A percentile compares a stretch with the other conserved stretches of the same genome.
Evolutionary conservation across 1,140 invertebrate species (phyloP).

Genomic region (Ditylenchus dipsaci): DNA sequence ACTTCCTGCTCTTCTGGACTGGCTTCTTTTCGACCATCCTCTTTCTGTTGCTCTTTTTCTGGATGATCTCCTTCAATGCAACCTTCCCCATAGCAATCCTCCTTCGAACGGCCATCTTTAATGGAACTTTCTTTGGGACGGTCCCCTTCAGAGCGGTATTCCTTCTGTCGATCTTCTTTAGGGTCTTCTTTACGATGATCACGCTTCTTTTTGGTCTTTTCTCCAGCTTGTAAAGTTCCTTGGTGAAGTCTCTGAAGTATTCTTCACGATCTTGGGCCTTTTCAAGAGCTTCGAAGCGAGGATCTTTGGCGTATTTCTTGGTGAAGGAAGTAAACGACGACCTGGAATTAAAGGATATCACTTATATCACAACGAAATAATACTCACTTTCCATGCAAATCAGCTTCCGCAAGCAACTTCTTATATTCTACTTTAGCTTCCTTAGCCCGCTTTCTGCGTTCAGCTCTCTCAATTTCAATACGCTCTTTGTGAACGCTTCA

Average conservation of each 20-base stretch:
- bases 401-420: conserved; percentile 41
- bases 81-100: too few species aligned
- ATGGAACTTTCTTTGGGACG: too few species aligned
- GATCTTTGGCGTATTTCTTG: conserved; percentile 85
- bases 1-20: too few species aligned
- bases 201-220: conserved; percentile 81
- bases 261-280: conserved; percentile 89
- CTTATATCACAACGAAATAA: neutral
- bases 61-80: too few species aligned
- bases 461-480: conserved; percentile 89
- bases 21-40: too few species aligned
- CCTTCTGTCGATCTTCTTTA: neutral
- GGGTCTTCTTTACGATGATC: neutral
- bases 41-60: too few species aligned
- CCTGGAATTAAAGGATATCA: conserved; percentile 66
- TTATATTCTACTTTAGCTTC: conserved; percentile 69
- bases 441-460: conserved; percentile 87
- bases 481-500: conserved; percentile 94
- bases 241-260: conserved; percentile 88
- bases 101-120: too few species aligned
- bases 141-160: too few species aligned
- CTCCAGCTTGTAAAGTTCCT: conserved; percentile 82
- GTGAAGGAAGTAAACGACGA: conserved; percentile 91
- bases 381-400: conserved; percentile 42
- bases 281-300: conserved; percentile 89